phyloP scores from a whole-genome alignment of 1,140 invertebrate species.

The Acromyrmex heyeri region DNA sequence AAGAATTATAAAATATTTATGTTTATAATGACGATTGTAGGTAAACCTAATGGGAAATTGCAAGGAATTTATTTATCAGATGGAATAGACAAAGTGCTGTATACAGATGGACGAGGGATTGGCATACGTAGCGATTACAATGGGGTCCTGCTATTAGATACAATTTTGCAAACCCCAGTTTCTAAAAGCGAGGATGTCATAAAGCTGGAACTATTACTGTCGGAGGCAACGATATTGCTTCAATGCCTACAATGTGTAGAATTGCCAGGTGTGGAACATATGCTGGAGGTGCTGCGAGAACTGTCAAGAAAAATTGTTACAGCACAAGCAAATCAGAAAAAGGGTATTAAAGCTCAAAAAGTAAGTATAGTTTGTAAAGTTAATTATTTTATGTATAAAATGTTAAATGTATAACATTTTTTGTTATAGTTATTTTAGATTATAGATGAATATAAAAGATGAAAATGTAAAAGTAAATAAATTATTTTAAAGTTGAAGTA shows the following conservation, averaged over 20 bases:
- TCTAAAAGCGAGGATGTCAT: conserved; percentile 91
- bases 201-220: conserved; percentile 93
- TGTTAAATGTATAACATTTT: not conserved
- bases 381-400: not conserved
- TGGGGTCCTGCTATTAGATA: conserved; percentile 95
- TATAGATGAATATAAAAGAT: not conserved
- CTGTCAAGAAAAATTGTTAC: conserved; percentile 91
- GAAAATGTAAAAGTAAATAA: not conserved
- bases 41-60: conserved; percentile 87
- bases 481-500: conserved; percentile 8
- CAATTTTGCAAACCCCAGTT: conserved; percentile 94
- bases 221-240: conserved; percentile 94
- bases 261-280: conserved; percentile 91
- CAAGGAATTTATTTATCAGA: conserved; percentile 91
- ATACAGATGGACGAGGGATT: conserved; percentile 93
- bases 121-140: conserved; percentile 96
- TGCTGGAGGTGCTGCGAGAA: conserved; percentile 92
- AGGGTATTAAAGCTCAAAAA: conserved; percentile 95
- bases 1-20: not conserved
- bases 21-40: conserved; percentile 79
- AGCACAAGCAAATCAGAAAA: conserved; percentile 91
- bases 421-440: not conserved
- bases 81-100: conserved; percentile 93
- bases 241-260: conserved; percentile 92
- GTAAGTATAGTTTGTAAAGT: conserved; percentile 83